Base-by-base conservation (phyloP, 2,888 invertebrate genomes). In the Scaptodrosophila latifasciaeformis region DNA sequence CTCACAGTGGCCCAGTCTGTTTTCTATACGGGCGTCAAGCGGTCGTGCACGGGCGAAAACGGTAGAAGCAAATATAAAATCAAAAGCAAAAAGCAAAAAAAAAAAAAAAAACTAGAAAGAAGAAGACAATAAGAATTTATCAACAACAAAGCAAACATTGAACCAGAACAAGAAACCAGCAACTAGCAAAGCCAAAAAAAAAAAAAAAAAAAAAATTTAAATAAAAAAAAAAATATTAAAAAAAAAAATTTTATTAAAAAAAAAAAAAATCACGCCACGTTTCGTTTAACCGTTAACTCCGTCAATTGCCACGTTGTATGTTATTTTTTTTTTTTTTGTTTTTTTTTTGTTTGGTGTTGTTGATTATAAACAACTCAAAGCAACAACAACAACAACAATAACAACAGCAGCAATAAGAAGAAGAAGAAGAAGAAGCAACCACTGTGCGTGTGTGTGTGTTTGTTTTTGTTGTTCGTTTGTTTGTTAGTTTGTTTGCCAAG, bases 11-110 rank as follows among this genome's bases (percentile, higher is more conserved):
- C 81, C 84, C 83, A 86, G 86, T 86, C 85, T 85, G 83, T 84
- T 82, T 84, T 82, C 79, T 70, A 82, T 78, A 83, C 86, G 86
- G 85, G 86, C 86, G 85, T 85, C 76, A 84, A 82, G 82, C 83
- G 84, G 84, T 86, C 82, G 82, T 70, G 81, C 66, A 59, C 74
- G 75, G 70, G 19, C 30, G 40, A 37, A n/a, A 62, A 53, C 34
- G 46, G 15, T n/a, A 49, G 21, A 52, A 43, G 34, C 15, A 35
- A 15, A 53, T 21, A 48, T 34, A 42, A 17, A 37, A 19, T 27
- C 29, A 49, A 29, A 15, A 42, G n/a, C 6, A 42, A n/a, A 39
- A 6, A 39, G 12, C 12, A 5, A 15, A 35, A 31, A 17, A 46
- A 10, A 4, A 5, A 29, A 12, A 7, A 9, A 43, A 35, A 49